Conservation (phyloP, 2,797 vertebrate genomes). For the Aphelocoma californica region DNA sequence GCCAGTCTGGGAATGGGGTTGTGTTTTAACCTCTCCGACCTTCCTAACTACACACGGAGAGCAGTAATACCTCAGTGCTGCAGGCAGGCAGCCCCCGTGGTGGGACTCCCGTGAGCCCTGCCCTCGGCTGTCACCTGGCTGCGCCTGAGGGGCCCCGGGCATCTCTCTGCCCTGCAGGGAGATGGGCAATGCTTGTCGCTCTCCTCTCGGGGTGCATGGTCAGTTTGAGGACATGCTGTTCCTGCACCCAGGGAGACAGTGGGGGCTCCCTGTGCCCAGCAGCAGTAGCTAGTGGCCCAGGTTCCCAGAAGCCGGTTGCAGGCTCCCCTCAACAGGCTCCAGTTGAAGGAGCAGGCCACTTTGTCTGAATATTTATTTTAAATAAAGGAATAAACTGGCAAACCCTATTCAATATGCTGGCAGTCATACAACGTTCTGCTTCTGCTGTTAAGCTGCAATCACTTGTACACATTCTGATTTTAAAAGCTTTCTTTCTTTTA, state of each 20-base stretch:
- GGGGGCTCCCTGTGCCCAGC: neutral
- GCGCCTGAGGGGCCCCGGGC: neutral
- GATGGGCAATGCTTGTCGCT: no score
- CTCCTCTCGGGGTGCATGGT: fast-evolving
- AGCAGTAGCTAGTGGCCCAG: neutral
- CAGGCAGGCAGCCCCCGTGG: neutral
- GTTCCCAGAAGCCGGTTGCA: neutral
- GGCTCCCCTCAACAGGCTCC: neutral
- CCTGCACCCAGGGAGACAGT: neutral
- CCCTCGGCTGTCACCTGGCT: neutral
- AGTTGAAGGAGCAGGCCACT: neutral
- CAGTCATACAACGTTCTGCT: neutral
- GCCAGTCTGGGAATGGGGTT: neutral
- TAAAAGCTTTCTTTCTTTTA: neutral
- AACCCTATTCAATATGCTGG: neutral
- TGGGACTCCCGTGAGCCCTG: neutral
- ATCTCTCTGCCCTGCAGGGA: neutral
- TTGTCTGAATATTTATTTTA: neutral
- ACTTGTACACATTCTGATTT: neutral
- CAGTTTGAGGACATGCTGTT: neutral
- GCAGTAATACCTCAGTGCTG: neutral
- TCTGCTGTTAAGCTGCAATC: neutral
- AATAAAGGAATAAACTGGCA: neutral
- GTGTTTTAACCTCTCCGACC: neutral
- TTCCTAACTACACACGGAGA: neutral